Evolutionary conservation across 2,888 invertebrate species (phyloP).

Genomic region (Anthophora plumipes): DNA sequence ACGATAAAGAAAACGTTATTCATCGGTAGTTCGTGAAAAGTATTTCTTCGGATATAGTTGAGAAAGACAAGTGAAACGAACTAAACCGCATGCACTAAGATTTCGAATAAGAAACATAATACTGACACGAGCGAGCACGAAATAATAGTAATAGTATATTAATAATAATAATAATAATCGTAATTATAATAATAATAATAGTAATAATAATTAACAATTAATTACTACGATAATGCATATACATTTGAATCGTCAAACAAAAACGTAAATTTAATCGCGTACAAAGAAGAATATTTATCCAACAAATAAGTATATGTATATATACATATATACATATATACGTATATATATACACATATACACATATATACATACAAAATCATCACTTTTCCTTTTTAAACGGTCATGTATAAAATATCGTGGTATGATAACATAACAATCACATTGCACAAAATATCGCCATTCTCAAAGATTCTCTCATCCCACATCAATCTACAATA

Average conservation of each 20-base stretch:
- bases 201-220: constrained; percentile 16
- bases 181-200: background rate
- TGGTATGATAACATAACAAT: constrained; percentile 41
- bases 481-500: background rate
- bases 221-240: constrained; percentile 27
- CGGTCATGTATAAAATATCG: constrained; percentile 43
- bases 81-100: constrained; percentile 2
- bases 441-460: constrained; percentile 62
- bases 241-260: constrained; percentile 42
- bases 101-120: constrained; percentile 52
- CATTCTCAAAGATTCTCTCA: constrained; percentile 21
- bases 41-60: background rate
- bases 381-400: constrained; percentile 29
- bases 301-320: constrained; percentile 30
- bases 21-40: too few species aligned
- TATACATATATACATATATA: background rate
- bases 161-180: constrained; percentile 10
- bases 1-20: background rate
- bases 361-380: constrained; percentile 31
- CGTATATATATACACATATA: constrained; percentile 15
- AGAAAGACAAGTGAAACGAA: constrained; percentile 2
- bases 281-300: constrained; percentile 38
- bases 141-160: constrained; percentile 13
- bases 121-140: constrained; percentile 54
- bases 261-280: constrained; percentile 39